Conservation (phyloP, 2,888 invertebrate genomes). For the Elegia similella region DNA sequence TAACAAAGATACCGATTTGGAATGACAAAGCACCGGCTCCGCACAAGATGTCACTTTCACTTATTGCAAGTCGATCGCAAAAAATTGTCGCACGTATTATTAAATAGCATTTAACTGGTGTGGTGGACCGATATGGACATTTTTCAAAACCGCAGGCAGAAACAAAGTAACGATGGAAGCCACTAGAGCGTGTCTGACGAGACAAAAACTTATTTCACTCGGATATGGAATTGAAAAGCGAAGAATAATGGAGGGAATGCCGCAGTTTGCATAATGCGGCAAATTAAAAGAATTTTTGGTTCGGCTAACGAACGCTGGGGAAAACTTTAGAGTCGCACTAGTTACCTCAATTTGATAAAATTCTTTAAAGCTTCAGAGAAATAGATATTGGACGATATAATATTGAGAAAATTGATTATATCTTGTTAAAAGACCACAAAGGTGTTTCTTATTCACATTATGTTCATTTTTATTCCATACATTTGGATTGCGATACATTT, state of each 20-base stretch:
- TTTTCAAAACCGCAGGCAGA: constrained; percentile 64
- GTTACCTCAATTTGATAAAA: neutral
- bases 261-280: constrained; percentile 68
- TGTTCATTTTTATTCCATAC: too few relatives aligned
- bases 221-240: constrained; percentile 69
- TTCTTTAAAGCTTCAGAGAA: neutral
- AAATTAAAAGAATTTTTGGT: constrained; percentile 70
- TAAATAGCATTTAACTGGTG: constrained; percentile 50
- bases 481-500: too few relatives aligned
- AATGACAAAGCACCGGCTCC: constrained; percentile 57
- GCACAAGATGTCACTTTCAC: constrained; percentile 70
- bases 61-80: constrained; percentile 48
- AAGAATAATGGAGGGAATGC: constrained; percentile 66
- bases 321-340: constrained; percentile 42
- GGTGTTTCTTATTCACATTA: too few relatives aligned
- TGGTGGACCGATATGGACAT: constrained; percentile 55
- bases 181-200: constrained; percentile 62
- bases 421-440: too few relatives aligned
- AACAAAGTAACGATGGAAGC: constrained; percentile 62
- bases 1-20: constrained; percentile 73
- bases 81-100: constrained; percentile 39
- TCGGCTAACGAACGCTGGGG: constrained; percentile 49
- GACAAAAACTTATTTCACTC: constrained; percentile 71
- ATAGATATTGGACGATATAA: too few relatives aligned
- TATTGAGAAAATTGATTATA: too few relatives aligned